These are phyloP conservation scores for Manacus vitellinus DNA, from an alignment of 2,113 vertebrate genomes.

Conservation along the genomic window DNA sequence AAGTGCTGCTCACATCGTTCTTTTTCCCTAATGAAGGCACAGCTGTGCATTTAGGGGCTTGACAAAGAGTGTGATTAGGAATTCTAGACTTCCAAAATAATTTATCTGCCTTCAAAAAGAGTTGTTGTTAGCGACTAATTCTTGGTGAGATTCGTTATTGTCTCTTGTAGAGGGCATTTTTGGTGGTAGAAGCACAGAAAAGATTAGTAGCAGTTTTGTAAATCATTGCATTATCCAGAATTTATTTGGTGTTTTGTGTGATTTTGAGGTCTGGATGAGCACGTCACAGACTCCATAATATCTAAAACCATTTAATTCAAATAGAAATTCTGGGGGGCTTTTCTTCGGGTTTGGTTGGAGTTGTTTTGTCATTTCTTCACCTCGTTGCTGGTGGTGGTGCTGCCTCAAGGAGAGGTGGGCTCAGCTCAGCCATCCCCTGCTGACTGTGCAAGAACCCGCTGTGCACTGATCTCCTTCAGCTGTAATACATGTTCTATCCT, in stretches of 20 bases:
- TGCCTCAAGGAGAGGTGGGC: neutral
- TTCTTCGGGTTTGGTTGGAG: neutral
- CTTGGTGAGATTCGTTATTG: neutral
- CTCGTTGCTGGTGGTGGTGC: rapidly evolving
- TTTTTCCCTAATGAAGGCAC: conserved; percentile 5
- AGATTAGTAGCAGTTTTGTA: neutral
- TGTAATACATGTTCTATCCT: neutral
- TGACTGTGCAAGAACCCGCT: neutral
- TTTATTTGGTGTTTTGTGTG: neutral
- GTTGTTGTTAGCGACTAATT: neutral
- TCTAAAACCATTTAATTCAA: neutral
- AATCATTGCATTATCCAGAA: neutral
- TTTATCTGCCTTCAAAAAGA: neutral
- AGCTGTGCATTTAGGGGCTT: conserved; percentile 9
- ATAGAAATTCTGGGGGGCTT: neutral
- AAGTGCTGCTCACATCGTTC: neutral
- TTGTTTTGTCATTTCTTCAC: neutral
- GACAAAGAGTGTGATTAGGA: conserved; percentile 1
- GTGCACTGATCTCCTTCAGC: neutral
- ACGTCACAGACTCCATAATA: neutral
- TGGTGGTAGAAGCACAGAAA: neutral
- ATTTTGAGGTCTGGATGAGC: neutral
- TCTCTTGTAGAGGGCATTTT: neutral
- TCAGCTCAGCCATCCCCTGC: neutral
- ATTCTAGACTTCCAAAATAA: neutral